Percentiles rank a stretch among this genome's conserved stretches.
phyloP scores from a whole-genome alignment of 1,140 invertebrate genomes.

The Sitobion miscanthi region DNA sequence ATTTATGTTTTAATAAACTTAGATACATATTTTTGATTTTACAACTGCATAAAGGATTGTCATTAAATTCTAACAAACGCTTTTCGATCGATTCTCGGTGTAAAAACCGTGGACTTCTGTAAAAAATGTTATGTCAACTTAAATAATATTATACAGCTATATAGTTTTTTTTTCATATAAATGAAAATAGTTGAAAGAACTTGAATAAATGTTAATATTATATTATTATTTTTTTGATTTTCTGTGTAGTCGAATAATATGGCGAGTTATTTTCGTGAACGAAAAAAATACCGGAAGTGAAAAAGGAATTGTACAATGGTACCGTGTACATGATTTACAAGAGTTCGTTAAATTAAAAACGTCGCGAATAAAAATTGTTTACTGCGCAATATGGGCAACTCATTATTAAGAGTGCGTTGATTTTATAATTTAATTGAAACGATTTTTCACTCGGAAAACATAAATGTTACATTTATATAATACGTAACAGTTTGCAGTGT shows the following conservation, averaged over 20 bases:
- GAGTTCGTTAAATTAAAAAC: constrained; percentile 31
- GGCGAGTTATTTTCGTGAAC: neutral
- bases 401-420: neutral
- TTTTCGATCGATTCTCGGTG: neutral
- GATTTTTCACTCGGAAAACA: neutral
- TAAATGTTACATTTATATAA: neutral
- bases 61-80: neutral
- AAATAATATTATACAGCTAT: neutral
- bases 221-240: neutral
- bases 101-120: neutral
- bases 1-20: neutral
- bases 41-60: neutral
- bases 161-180: neutral
- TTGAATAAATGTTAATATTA: neutral
- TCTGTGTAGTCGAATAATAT: neutral
- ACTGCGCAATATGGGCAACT: neutral
- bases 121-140: neutral
- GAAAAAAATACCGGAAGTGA: neutral
- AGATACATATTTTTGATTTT: neutral
- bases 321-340: neutral
- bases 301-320: neutral
- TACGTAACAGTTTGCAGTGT: neutral
- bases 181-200: neutral
- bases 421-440: constrained; percentile 11
- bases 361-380: neutral